Percentiles rank a stretch among this genome's conserved stretches.
phyloP scores from a whole-genome alignment of 2,888 invertebrate genomes.

The Mythimna ferrago region DNA sequence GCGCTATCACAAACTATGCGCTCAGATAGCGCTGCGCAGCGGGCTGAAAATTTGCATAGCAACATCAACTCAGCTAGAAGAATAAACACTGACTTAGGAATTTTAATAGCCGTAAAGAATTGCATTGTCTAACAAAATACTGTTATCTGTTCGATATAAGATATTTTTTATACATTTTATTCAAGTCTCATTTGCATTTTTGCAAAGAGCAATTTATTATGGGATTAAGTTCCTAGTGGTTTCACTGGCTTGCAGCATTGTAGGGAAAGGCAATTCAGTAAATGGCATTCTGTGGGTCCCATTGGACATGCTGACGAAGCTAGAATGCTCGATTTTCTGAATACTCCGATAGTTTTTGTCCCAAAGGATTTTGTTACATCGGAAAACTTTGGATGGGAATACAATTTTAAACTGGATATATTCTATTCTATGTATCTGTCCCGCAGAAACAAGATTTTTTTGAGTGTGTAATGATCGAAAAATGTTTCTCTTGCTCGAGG shows the following conservation, averaged over 20 bases:
- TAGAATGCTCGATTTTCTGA: slow-evolving; percentile 11
- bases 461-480: no score
- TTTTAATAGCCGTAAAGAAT: slow-evolving; percentile 59
- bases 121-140: slow-evolving; percentile 59
- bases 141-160: slow-evolving; percentile 50
- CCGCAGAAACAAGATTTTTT: no score
- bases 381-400: not conserved
- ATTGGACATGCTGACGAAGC: slow-evolving; percentile 17
- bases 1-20: slow-evolving; percentile 28
- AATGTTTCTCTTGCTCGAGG: not conserved
- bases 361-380: slow-evolving; percentile 3
- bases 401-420: not conserved
- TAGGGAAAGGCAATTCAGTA: slow-evolving; percentile 38
- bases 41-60: slow-evolving; percentile 39
- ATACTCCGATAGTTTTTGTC: slow-evolving; percentile 13
- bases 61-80: slow-evolving; percentile 49
- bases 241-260: slow-evolving; percentile 16
- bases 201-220: slow-evolving; percentile 47
- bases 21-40: slow-evolving; percentile 34
- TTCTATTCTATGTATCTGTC: not conserved
- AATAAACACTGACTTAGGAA: slow-evolving; percentile 57
- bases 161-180: slow-evolving; percentile 20
- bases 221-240: slow-evolving; percentile 28
- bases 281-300: slow-evolving; percentile 35
- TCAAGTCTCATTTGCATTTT: slow-evolving; percentile 38